phyloP scores from a whole-genome alignment of 2,797 vertebrate genomes.

The Aratinga solstitialis region DNA sequence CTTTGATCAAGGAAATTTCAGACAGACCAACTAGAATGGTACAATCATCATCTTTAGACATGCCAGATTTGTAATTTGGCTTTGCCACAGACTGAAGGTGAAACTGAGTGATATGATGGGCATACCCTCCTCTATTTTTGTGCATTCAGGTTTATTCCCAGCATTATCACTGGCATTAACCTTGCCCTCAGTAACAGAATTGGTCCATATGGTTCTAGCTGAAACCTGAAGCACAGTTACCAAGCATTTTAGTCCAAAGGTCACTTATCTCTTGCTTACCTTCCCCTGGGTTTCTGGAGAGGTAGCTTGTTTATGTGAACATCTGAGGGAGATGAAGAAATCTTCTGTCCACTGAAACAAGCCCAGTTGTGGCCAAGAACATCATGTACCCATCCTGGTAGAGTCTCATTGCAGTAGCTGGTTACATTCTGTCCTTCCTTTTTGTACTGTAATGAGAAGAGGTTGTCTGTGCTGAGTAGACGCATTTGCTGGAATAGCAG shows the following conservation, averaged over 20 bases:
- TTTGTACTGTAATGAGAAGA: conserved; percentile 81
- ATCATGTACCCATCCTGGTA: conserved; percentile 94
- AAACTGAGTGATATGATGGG: not conserved
- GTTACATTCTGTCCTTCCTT: conserved; percentile 79
- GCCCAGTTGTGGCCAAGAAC: conserved; percentile 93
- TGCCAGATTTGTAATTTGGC: not conserved
- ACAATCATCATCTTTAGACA: not conserved
- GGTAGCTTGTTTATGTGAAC: not conserved
- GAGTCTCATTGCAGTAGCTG: conserved; percentile 92
- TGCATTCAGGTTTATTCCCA: not conserved
- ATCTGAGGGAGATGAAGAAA: conserved; percentile 59
- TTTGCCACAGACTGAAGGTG: not conserved
- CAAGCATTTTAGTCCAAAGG: not conserved
- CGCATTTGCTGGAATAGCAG: not conserved
- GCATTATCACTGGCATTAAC: not conserved
- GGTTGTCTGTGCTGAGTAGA: not conserved
- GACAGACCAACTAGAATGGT: not conserved
- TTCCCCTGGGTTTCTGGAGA: conserved; percentile 25
- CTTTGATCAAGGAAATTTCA: not conserved
- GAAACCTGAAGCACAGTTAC: not conserved
- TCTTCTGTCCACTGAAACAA: conserved; percentile 88
- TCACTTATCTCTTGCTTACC: conserved; percentile 44
- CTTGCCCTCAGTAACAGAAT: not conserved
- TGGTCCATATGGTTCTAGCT: not conserved
- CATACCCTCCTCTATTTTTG: not conserved